phyloP scores from a whole-genome alignment of 37 sponge, comb jelly and placozoan species.

The Aplysina aerophoba region DNA sequence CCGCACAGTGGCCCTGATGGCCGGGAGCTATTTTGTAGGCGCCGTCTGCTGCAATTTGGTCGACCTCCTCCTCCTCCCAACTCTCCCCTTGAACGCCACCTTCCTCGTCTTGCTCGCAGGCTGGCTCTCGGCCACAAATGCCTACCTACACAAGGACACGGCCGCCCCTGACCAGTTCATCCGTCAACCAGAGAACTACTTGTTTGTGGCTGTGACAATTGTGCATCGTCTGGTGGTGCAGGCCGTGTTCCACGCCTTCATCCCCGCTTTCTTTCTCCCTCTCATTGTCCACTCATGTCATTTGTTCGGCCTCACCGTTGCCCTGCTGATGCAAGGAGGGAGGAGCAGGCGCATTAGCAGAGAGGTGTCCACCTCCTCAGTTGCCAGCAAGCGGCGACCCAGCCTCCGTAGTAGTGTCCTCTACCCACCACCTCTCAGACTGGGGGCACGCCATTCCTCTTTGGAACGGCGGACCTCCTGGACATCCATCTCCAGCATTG shows the following conservation, averaged over 20 bases:
- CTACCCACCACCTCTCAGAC: too few relatives aligned
- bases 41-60: background rate
- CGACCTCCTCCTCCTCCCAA: background rate
- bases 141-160: conserved; percentile 20
- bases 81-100: conserved; percentile 28
- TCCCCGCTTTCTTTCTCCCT: conserved; percentile 42
- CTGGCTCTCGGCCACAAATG: conserved; percentile 18
- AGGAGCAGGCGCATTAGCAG: background rate
- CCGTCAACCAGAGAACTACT: conserved; percentile 30
- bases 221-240: background rate
- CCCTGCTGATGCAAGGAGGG: background rate
- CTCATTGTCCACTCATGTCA: conserved; percentile 42
- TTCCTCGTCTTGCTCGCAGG: conserved; percentile 39
- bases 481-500: too few relatives aligned
- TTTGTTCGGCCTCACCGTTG: conserved; percentile 48
- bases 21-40: background rate
- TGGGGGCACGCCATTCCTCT: too few relatives aligned
- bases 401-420: too few relatives aligned
- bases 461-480: too few relatives aligned
- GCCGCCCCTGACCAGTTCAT: conserved; percentile 11
- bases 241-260: conserved; percentile 37
- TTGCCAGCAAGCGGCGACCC: too few relatives aligned
- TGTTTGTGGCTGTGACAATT: conserved; percentile 32
- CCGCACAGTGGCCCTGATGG: background rate
- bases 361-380: too few relatives aligned